Conservation (phyloP, 1,140 invertebrate genomes). For the Drosophila seguyi region DNA sequence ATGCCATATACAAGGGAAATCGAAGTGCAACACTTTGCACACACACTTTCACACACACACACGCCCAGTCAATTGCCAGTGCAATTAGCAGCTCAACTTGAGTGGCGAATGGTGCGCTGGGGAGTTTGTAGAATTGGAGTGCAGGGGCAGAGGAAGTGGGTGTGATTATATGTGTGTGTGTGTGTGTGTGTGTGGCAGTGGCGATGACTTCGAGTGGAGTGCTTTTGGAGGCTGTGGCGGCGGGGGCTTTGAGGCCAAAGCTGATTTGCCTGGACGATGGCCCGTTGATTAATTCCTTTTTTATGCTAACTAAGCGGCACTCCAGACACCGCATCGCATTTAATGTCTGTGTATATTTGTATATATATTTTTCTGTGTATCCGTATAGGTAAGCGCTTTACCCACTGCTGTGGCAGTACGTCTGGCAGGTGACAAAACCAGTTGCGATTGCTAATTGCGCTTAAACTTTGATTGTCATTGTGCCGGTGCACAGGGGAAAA, state of each 20-base stretch:
- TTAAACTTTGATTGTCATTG: conserved; percentile 55
- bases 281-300: conserved; percentile 76
- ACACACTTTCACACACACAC: conserved; percentile 5
- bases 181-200: neutral
- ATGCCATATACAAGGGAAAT: neutral
- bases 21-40: conserved; percentile 14
- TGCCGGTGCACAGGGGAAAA: conserved; percentile 13
- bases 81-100: conserved; percentile 81
- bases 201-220: conserved; percentile 30
- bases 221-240: conserved; percentile 18
- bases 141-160: neutral
- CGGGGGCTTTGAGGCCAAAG: conserved; percentile 44
- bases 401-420: conserved; percentile 8
- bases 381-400: neutral
- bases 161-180: conserved; percentile 3
- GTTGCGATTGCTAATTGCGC: conserved; percentile 74
- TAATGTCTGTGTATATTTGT: neutral
- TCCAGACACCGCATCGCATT: conserved; percentile 20
- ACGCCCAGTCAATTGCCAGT: conserved; percentile 57
- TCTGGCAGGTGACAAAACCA: conserved; percentile 74
- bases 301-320: conserved; percentile 71
- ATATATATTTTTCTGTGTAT: neutral
- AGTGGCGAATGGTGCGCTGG: conserved; percentile 41
- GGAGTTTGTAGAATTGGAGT: neutral
- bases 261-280: conserved; percentile 50